phyloP scores from a whole-genome alignment of 1,140 invertebrate genomes.

The Brachionus manjavacas region DNA sequence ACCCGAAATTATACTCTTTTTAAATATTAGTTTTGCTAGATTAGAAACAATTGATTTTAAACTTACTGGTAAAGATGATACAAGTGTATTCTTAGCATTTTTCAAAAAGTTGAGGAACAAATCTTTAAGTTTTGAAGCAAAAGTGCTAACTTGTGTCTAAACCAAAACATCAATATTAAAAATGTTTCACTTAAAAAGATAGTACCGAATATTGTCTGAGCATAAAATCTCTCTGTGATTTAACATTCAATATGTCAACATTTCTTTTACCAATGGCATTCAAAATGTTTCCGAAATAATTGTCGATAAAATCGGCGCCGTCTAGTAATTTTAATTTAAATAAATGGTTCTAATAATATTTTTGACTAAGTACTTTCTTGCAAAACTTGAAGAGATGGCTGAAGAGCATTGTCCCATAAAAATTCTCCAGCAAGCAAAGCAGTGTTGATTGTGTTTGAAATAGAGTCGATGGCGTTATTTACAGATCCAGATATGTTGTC shows the following conservation, averaged over 20 bases:
- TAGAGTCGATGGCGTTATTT: neutral
- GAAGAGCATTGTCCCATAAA: conserved; percentile 41
- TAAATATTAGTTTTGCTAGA: neutral
- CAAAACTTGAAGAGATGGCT: conserved; percentile 32
- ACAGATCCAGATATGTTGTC: neutral
- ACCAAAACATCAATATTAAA: neutral
- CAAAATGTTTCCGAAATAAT: conserved; percentile 33
- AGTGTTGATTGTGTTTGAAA: conserved; percentile 30
- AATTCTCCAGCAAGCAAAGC: conserved; percentile 20
- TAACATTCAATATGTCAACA: neutral
- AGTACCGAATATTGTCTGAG: neutral
- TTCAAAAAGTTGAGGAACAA: conserved; percentile 4
- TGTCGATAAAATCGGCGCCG: conserved; percentile 9
- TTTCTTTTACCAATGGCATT: conserved; percentile 27
- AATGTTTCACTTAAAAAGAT: neutral
- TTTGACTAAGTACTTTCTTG: neutral
- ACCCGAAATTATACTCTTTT: neutral
- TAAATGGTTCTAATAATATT: neutral
- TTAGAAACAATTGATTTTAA: neutral
- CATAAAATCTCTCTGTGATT: neutral
- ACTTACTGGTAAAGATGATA: neutral
- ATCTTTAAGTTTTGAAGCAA: neutral
- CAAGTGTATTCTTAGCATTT: neutral
- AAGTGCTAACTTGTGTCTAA: neutral
- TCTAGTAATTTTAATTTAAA: neutral